phyloP scores from a whole-genome alignment of 2,797 vertebrate genomes.

The Triplophysa bombifrons region DNA sequence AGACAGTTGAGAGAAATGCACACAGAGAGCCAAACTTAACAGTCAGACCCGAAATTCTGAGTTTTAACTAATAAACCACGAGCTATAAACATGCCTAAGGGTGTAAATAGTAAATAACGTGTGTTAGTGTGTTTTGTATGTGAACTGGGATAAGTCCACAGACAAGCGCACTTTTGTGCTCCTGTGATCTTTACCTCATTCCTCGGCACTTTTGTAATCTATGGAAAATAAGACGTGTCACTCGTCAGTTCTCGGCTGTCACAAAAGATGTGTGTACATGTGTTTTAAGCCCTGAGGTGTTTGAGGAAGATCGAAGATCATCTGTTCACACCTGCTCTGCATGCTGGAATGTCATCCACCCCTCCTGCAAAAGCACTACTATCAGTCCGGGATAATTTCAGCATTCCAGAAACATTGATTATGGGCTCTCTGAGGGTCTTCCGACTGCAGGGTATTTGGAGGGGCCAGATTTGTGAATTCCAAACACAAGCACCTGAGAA shows the following conservation, averaged over 20 bases:
- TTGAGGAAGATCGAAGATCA: conserved; percentile 10
- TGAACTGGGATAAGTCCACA: conserved; percentile 6
- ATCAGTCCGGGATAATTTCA: conserved; percentile 23
- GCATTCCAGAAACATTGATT: conserved; percentile 28
- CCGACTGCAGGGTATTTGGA: conserved; percentile 15
- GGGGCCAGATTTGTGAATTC: conserved; percentile 54
- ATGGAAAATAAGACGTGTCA: conserved; percentile 11
- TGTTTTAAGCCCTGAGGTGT: conserved; percentile 38
- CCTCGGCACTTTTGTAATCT: conserved; percentile 15
- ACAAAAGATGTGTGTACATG: conserved; percentile 41
- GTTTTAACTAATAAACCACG: background rate
- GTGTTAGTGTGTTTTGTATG: conserved; percentile 17
- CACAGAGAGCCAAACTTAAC: conserved; percentile 3
- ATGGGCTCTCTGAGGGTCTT: conserved; percentile 21
- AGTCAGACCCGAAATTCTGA: conserved; percentile 11
- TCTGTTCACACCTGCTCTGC: conserved; percentile 58
- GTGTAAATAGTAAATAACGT: conserved; percentile 12
- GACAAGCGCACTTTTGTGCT: conserved; percentile 30
- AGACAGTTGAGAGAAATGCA: background rate
- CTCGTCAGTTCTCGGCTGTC: conserved; percentile 40
- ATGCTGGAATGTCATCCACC: conserved; percentile 20
- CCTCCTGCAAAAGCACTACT: conserved; percentile 30
- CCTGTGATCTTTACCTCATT: conserved; percentile 26
- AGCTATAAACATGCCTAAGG: conserved; percentile 10
- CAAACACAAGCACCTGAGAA: conserved; percentile 40